Evolutionary conservation across 2,888 invertebrate species (phyloP).

Genomic region (Melieria picta): DNA sequence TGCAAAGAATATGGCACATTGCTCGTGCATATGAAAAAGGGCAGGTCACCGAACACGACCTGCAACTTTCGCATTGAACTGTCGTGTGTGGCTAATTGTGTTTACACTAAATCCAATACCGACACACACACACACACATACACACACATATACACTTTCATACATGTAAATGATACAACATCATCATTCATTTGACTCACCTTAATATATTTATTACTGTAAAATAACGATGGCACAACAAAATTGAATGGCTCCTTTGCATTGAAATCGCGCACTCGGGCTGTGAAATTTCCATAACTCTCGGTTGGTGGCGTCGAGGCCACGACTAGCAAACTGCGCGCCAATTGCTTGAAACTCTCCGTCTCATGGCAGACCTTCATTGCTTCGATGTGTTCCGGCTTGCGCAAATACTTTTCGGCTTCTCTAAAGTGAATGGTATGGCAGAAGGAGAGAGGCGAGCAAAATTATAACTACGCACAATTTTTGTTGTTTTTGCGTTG

Average conservation of each 20-base stretch:
- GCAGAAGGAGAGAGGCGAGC: too few species aligned
- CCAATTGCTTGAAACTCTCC: slow-evolving; percentile 70
- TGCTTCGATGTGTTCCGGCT: slow-evolving; percentile 70
- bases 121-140: neutral
- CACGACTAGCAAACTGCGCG: slow-evolving; percentile 86
- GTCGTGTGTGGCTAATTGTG: too few species aligned
- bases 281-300: slow-evolving; percentile 80
- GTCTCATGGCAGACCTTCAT: slow-evolving; percentile 72
- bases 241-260: slow-evolving; percentile 84
- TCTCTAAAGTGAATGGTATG: slow-evolving; percentile 65
- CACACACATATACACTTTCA: neutral
- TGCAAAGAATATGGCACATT: too few species aligned
- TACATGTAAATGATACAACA: neutral
- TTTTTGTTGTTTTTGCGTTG: slow-evolving; percentile 26
- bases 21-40: too few species aligned
- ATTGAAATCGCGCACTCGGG: slow-evolving; percentile 83
- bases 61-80: too few species aligned
- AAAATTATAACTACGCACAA: neutral
- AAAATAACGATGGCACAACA: slow-evolving; percentile 71
- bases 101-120: too few species aligned
- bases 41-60: too few species aligned
- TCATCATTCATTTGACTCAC: slow-evolving; percentile 56
- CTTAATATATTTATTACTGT: slow-evolving; percentile 66
- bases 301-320: slow-evolving; percentile 85
- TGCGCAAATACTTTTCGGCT: slow-evolving; percentile 83